Evolutionary conservation across 2,797 vertebrate species (phyloP), one percentile per base, ranked within the genome.

Genomic region (Tauraco hartlaubi): DNA sequence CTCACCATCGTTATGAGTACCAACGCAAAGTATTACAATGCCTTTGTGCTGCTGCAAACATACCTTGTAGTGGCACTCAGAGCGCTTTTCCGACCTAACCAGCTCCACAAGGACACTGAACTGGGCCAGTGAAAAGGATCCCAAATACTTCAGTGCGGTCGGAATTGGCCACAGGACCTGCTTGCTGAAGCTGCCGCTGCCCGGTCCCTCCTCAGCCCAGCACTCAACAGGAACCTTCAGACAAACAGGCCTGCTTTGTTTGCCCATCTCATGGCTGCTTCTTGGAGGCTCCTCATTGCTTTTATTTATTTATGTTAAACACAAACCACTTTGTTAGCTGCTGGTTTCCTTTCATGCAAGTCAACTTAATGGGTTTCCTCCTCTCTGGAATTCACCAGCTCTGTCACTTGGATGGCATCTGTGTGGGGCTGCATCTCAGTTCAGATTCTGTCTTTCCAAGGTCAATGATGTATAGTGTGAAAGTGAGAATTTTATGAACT

Each of bases 401-500:
- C 85, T 88, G 49, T 78, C 39, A 18, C 58, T 81, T 44, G 67
- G 66, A 90, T 31, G 81, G 54, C 31, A 66, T 11, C 2, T 1
- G 67, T 37, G 51, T 9, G 4, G 23, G 66, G 62, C 76, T 81
- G 62, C 63, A 72, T 44, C 88, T 78, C 90, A 64, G 51, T 48
- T 86, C 80, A 67, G 51, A 75, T 58, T 81, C 31, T 55, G 61
- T 26, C 55, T 79, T 75, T 67, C 61, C 79, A 93, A 93, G 69
- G 94, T 91, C 90, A 95, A 0, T 55, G 82, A 94, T 49, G 58
- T 77, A 85, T 17, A 90, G 88, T 2, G 29, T 85, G 58, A 86
- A 95, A 94, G 83, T n/a, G 85, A 96, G 76, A 92, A 92, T 88
- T 96, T 95, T 86, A 96, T 72, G 51, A 88, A 90, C 85, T 86